Conservation (phyloP, 2,113 vertebrate genomes). For the Charadrius vociferus region DNA sequence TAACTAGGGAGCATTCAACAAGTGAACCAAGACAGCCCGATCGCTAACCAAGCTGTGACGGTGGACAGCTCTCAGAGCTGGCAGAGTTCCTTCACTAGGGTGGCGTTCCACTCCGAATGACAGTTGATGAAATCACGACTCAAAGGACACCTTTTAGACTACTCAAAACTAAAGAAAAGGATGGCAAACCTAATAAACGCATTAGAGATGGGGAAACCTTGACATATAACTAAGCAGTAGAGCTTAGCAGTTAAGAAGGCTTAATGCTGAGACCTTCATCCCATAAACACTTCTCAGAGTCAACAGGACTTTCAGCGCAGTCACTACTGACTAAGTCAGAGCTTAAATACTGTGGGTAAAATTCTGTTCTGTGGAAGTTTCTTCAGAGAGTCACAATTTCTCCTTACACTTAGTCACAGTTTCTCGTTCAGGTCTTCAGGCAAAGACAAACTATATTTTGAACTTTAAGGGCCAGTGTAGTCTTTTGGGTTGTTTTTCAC, state of each 20-base stretch:
- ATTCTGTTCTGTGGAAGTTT: background rate
- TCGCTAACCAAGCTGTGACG: background rate
- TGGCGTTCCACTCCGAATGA: background rate
- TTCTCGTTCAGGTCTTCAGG: background rate
- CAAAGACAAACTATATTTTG: background rate
- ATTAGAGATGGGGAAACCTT: background rate
- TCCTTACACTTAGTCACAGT: background rate
- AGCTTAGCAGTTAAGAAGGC: conserved; percentile 8
- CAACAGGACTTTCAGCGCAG: background rate
- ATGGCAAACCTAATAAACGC: background rate
- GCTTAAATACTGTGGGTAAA: background rate
- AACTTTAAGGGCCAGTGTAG: background rate
- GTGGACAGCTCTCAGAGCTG: conserved; percentile 25
- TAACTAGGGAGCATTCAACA: background rate
- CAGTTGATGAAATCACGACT: background rate
- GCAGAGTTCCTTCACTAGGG: background rate
- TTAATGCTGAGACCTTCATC: conserved; percentile 28
- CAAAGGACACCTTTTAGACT: background rate
- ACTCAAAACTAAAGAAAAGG: background rate
- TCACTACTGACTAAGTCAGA: background rate
- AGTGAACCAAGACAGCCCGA: background rate
- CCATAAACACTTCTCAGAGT: background rate
- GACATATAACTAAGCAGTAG: background rate
- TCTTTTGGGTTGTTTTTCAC: background rate
- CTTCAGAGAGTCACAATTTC: background rate